Percentiles rank a stretch among this genome's conserved stretches.
phyloP scores from a whole-genome alignment of 2,113 vertebrate species.

The Fregetta grallaria region DNA sequence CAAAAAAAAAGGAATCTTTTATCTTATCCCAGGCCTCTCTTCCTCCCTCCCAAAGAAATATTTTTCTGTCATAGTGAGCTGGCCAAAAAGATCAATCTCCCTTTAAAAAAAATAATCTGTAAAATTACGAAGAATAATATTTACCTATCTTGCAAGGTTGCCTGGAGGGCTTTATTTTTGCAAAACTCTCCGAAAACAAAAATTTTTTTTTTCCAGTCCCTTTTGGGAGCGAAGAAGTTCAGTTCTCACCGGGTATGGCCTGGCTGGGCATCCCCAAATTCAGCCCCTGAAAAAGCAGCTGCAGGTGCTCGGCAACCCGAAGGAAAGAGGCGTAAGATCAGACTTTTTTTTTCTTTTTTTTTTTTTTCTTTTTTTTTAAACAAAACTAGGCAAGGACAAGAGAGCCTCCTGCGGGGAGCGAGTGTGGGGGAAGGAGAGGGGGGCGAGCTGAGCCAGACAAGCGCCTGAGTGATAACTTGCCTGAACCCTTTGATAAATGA shows the following conservation, averaged over 20 bases:
- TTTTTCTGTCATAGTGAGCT: constrained; percentile 8
- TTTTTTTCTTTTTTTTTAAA: background rate
- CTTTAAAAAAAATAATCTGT: constrained; percentile 22
- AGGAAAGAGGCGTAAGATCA: background rate
- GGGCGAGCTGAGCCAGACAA: constrained; percentile 30
- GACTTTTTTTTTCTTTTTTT: background rate
- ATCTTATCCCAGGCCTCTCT: constrained; percentile 16
- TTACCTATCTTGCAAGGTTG: background rate
- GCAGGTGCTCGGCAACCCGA: background rate
- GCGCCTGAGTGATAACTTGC: constrained; percentile 62
- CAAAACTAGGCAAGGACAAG: constrained; percentile 39
- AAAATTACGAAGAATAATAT: constrained; percentile 55
- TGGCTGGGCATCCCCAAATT: constrained; percentile 1
- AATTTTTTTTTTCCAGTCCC: background rate
- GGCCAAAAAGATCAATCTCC: constrained; percentile 19
- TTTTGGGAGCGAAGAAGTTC: background rate
- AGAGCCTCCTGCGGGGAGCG: constrained; percentile 37
- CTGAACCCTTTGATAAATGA: constrained; percentile 65
- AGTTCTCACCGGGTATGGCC: background rate
- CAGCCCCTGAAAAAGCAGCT: background rate
- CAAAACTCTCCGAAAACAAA: background rate
- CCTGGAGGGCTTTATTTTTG: constrained; percentile 34
- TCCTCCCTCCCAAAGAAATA: constrained; percentile 39
- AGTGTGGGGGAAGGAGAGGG: background rate
- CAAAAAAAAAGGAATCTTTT: constrained; percentile 7